Conservation (phyloP, 2,888 invertebrate genomes). For the Encarsia formosa region DNA sequence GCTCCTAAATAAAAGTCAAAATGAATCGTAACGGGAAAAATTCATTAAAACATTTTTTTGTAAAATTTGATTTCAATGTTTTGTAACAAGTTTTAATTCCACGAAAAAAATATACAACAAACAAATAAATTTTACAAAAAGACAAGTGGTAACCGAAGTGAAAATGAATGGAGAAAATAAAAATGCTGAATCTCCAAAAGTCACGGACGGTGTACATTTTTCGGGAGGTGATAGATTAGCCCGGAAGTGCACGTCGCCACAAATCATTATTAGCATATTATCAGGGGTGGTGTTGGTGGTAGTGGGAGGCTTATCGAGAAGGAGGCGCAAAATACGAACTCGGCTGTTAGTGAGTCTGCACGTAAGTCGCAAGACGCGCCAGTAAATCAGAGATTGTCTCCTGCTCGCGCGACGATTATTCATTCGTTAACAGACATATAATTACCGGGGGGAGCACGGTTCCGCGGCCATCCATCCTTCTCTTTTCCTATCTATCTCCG, state of each 20-base stretch:
- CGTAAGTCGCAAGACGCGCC: conserved; percentile 28
- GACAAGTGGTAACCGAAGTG: too few relatives aligned
- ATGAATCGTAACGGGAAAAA: too few relatives aligned
- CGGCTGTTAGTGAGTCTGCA: conserved; percentile 7
- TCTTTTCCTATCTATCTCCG: not conserved
- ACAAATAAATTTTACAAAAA: too few relatives aligned
- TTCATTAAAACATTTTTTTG: too few relatives aligned
- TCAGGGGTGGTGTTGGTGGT: too few relatives aligned
- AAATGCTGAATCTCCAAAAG: too few relatives aligned
- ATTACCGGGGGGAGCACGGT: conserved; percentile 37
- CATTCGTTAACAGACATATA: conserved; percentile 46
- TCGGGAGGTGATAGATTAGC: conserved; percentile 37
- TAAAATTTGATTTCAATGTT: too few relatives aligned
- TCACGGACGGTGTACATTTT: conserved; percentile 9
- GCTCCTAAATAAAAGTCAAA: too few relatives aligned
- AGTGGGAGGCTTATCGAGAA: conserved; percentile 41
- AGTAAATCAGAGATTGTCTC: conserved; percentile 43
- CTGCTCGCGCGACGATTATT: conserved; percentile 37
- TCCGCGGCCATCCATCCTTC: not conserved
- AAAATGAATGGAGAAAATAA: too few relatives aligned
- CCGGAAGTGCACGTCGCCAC: conserved; percentile 38
- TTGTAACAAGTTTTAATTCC: too few relatives aligned
- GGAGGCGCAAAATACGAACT: conserved; percentile 5
- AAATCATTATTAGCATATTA: conserved; percentile 49
- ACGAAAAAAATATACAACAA: too few relatives aligned